These are phyloP conservation scores for Prionace glauca DNA, from an alignment of 2,797 vertebrate species.

Conservation along the genomic window DNA sequence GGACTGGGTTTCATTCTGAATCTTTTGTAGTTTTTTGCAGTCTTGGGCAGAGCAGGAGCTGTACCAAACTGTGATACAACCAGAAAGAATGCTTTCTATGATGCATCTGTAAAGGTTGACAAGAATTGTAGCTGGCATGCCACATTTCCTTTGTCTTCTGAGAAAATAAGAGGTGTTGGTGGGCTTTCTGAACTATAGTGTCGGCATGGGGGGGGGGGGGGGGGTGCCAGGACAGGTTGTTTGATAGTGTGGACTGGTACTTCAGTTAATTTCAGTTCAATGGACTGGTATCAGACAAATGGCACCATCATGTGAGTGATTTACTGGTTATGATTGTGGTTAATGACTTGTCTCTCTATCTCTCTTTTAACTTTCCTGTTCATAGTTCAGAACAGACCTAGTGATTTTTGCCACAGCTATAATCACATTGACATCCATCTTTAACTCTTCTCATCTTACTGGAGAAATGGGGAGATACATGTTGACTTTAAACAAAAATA, in stretches of 20 bases:
- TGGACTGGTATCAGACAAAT: background rate
- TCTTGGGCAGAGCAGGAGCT: too few species aligned
- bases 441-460: background rate
- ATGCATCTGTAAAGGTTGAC: too few species aligned
- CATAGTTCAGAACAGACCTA: background rate
- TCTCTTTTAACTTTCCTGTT: background rate
- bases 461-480: background rate
- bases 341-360: background rate
- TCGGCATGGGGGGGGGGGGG: too few species aligned
- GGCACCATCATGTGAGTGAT: background rate
- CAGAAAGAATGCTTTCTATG: too few species aligned
- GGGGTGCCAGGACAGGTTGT: too few species aligned
- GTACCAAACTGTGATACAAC: too few species aligned
- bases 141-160: too few species aligned
- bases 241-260: background rate
- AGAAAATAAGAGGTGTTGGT: too few species aligned
- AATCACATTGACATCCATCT: background rate
- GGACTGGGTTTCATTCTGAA: too few species aligned
- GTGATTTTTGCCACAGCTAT: background rate
- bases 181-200: too few species aligned
- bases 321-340: background rate
- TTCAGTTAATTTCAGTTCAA: background rate
- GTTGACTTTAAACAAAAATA: background rate
- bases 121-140: too few species aligned
- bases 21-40: too few species aligned